Base-by-base conservation (phyloP, 2,888 invertebrate species). In the Tipula confusa region DNA sequence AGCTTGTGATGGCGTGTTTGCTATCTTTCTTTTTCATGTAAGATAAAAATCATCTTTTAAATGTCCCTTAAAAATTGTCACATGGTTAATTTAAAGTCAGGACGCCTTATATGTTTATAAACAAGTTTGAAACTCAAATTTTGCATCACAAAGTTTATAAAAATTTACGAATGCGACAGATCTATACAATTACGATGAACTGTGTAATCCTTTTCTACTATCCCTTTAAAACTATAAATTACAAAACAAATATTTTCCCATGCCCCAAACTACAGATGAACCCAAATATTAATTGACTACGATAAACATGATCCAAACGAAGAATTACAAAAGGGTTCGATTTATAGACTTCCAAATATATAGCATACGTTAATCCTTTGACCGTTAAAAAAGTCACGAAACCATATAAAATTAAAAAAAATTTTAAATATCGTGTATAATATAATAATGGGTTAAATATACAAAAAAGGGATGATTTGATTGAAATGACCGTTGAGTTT, bases 321-420 rank as follows among this genome's bases (percentile, higher is more conserved):
- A 18, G 64, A 24, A 64, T 64, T 64, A 64, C 64, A 64, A 64
- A 64, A 64, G 64, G 64, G 64, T 64, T 64, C 64, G 24, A 64
- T 64, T 64, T 64, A 64, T 64, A 64, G 64, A 64, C 64, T 64
- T 64, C 24, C 64, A 64, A 24, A 24, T n/a, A n/a, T n/a, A n/a
- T 64, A 64, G 18, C 64, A 64, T 64, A 64, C 9, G 64, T 64
- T 64, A 64, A 64, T 64, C 64, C 24, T 64, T 64, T 64, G 64
- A 64, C 64, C 64, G 64, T 64, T 64, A 13, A 11, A 64, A 64
- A 64, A 64, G 64, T 64, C 64, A 64, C 64, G 64, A 64, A 64
- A 64, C 64, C 24, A 24, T n/a, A n/a, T n/a, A n/a, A 64, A 64
- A 64, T 24, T 33, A 15, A 15, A 43, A 43, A 15, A 15, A 15